Evolutionary conservation across 1,140 invertebrate genomes (phyloP).

Genomic region (Brachionus calyciflorus): DNA sequence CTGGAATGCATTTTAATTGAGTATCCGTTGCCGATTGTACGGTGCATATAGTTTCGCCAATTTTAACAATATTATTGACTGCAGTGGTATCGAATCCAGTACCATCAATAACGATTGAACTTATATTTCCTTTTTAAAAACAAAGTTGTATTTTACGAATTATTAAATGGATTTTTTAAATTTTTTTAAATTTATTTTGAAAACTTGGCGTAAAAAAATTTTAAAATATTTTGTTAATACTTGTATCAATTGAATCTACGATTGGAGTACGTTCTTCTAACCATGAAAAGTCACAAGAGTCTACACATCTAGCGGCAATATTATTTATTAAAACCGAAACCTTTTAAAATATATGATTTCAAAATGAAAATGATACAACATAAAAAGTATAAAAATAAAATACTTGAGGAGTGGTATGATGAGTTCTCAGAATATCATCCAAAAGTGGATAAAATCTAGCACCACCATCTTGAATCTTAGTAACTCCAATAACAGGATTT

Average conservation of each 20-base stretch:
- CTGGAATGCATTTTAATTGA: conserved; percentile 50
- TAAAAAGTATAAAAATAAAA: neutral
- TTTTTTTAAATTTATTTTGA: too few species aligned
- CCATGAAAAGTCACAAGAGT: too few species aligned
- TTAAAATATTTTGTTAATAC: too few species aligned
- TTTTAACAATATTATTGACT: conserved; percentile 48
- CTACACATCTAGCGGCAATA: too few species aligned
- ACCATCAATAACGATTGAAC: neutral
- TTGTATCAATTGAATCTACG: too few species aligned
- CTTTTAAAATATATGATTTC: too few species aligned
- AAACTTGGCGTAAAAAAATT: too few species aligned
- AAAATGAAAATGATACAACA: too few species aligned
- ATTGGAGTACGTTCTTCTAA: too few species aligned
- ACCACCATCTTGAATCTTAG: neutral
- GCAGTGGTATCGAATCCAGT: conserved; percentile 47
- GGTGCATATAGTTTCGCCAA: conserved; percentile 49
- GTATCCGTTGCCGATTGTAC: conserved; percentile 48
- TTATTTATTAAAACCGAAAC: too few species aligned
- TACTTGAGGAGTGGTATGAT: neutral
- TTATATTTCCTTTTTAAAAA: conserved; percentile 1
- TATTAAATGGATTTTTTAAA: too few species aligned
- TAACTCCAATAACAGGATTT: neutral
- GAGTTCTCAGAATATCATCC: neutral
- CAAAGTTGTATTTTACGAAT: too few species aligned
- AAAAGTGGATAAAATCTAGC: neutral